Conservation (phyloP, 2,113 vertebrate species). For the Elanus axillaris region DNA sequence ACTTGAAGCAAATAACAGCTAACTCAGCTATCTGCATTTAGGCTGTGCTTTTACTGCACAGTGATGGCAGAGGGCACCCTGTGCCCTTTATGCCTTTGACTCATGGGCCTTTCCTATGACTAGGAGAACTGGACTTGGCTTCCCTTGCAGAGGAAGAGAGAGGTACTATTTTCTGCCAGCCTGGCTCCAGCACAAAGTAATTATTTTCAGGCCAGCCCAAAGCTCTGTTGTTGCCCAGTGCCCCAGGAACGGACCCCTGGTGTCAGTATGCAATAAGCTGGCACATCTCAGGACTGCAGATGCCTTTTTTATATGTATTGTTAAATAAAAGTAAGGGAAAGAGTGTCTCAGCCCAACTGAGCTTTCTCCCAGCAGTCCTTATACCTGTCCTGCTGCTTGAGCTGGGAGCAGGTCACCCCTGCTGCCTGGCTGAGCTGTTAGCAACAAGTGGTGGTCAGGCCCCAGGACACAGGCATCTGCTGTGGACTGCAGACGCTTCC, state of each 20-base stretch:
- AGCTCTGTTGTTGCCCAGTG: not conserved
- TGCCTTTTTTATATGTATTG: not conserved
- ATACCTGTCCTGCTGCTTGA: not conserved
- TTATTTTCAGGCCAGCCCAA: not conserved
- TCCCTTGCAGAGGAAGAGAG: not conserved
- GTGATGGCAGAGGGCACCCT: not conserved
- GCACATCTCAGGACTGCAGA: not conserved
- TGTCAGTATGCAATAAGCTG: not conserved
- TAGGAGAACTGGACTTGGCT: not conserved
- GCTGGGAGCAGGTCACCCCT: not conserved
- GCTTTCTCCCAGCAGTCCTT: not conserved
- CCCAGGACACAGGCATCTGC: not conserved
- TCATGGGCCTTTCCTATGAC: not conserved
- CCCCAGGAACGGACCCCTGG: not conserved
- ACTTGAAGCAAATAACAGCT: not conserved
- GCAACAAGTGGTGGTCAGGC: not conserved
- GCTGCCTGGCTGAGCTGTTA: not conserved
- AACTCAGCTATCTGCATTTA: not conserved
- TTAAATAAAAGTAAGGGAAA: not conserved
- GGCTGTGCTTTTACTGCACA: accelerated
- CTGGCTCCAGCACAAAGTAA: not conserved
- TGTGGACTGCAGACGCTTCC: not conserved
- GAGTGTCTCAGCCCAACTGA: not conserved
- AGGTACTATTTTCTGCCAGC: not conserved
- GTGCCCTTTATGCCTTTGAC: not conserved